phyloP scores from a whole-genome alignment of 2,888 invertebrate species.

The Hypena proboscidalis region DNA sequence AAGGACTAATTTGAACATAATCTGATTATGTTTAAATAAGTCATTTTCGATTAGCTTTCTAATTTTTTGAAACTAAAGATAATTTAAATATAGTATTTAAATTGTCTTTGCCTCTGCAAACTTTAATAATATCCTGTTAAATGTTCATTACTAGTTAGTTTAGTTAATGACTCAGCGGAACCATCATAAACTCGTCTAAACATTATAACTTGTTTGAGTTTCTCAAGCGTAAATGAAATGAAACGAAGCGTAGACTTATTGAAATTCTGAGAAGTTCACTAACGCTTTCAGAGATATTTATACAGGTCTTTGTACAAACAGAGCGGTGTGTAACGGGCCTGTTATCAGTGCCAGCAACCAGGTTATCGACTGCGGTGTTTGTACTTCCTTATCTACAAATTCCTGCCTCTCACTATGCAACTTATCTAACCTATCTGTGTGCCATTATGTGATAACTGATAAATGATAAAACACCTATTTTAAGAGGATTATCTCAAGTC shows the following conservation, averaged over 20 bases:
- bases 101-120: no score
- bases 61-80: no score
- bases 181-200: not conserved
- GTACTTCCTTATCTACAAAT: conserved; percentile 71
- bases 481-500: conserved; percentile 57
- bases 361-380: conserved; percentile 80
- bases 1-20: no score
- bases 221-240: conserved; percentile 44
- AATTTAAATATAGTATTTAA: no score
- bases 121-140: no score
- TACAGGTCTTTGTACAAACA: conserved; percentile 51
- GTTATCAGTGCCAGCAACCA: conserved; percentile 75
- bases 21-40: no score
- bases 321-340: conserved; percentile 50
- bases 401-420: conserved; percentile 60
- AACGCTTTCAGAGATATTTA: conserved; percentile 41
- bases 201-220: conserved; percentile 43
- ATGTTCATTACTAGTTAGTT: no score
- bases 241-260: conserved; percentile 36
- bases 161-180: not conserved
- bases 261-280: conserved; percentile 42
- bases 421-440: conserved; percentile 64
- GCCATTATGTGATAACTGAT: conserved; percentile 56
- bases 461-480: conserved; percentile 69
- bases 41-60: no score